Conservation (phyloP, 2,113 vertebrate genomes). For the Gallinago undulata region DNA sequence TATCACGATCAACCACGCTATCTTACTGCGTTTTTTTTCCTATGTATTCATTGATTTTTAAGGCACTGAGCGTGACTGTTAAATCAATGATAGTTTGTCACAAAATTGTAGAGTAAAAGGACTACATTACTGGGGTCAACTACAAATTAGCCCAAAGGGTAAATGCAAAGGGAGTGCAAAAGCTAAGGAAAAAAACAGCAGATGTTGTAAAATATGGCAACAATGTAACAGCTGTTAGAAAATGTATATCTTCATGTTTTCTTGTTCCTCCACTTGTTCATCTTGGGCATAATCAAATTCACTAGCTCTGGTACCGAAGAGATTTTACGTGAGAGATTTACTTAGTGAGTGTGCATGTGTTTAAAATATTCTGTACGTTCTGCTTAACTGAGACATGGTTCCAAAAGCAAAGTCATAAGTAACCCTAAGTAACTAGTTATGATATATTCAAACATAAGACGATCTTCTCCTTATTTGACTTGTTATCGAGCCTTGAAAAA, state of each 20-base stretch:
- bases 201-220: constrained; percentile 43
- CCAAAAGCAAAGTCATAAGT: not conserved
- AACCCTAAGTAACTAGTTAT: not conserved
- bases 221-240: not conserved
- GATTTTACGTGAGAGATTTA: not conserved
- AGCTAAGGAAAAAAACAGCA: not conserved
- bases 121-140: constrained; percentile 64
- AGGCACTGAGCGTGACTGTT: constrained; percentile 50
- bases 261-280: not conserved
- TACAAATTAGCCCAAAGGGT: constrained; percentile 73
- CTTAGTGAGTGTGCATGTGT: not conserved
- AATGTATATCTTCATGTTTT: not conserved
- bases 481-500: not conserved
- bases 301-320: not conserved
- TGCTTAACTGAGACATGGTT: not conserved
- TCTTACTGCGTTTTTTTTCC: not conserved
- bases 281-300: not conserved
- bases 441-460: not conserved
- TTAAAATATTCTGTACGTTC: not conserved
- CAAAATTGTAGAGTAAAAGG: constrained; percentile 64
- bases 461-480: not conserved
- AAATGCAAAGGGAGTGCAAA: constrained; percentile 57
- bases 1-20: constrained; percentile 51
- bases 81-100: constrained; percentile 74
- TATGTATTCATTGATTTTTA: constrained; percentile 68